These are phyloP conservation scores for Carterocephalus palaemon DNA, from an alignment of 2,888 invertebrate genomes.

Conservation along the genomic window DNA sequence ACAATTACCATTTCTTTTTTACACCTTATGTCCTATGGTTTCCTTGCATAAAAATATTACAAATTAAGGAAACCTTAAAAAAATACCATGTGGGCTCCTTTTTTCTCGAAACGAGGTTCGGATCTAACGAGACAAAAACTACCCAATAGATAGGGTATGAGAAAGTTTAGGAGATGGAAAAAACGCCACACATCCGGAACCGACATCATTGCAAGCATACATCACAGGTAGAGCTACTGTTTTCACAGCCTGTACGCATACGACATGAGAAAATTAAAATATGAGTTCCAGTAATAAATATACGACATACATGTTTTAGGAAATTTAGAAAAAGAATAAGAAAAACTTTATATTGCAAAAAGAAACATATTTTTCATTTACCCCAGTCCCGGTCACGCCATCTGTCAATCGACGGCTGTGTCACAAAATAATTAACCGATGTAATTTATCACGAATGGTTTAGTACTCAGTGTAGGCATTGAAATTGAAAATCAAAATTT, in stretches of 20 bases:
- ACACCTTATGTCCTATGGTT: too few relatives aligned
- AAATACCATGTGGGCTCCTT: slow-evolving; percentile 57
- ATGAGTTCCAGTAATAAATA: too few relatives aligned
- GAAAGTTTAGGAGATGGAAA: slow-evolving; percentile 52
- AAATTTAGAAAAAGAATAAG: too few relatives aligned
- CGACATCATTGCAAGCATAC: slow-evolving; percentile 44
- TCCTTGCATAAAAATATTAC: too few relatives aligned
- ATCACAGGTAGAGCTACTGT: slow-evolving; percentile 44
- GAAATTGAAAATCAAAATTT: slow-evolving; percentile 74
- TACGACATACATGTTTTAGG: too few relatives aligned
- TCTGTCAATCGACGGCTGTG: slow-evolving; percentile 20
- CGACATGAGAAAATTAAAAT: slow-evolving; percentile 29
- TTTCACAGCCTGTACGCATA: slow-evolving; percentile 36
- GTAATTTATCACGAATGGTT: slow-evolving; percentile 64
- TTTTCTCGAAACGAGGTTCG: slow-evolving; percentile 33
- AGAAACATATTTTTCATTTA: slow-evolving; percentile 13
- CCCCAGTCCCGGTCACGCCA: slow-evolving; percentile 3
- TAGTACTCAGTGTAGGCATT: slow-evolving; percentile 59
- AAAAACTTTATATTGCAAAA: slow-evolving; percentile 27
- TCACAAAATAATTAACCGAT: slow-evolving; percentile 50
- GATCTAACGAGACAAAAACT: slow-evolving; percentile 58
- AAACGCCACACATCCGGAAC: slow-evolving; percentile 48
- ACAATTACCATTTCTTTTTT: too few relatives aligned
- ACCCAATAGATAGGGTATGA: slow-evolving; percentile 40
- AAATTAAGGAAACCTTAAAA: slow-evolving; percentile 30